Conservation (phyloP, 1,140 invertebrate genomes). For the Heterodera schachtii region DNA sequence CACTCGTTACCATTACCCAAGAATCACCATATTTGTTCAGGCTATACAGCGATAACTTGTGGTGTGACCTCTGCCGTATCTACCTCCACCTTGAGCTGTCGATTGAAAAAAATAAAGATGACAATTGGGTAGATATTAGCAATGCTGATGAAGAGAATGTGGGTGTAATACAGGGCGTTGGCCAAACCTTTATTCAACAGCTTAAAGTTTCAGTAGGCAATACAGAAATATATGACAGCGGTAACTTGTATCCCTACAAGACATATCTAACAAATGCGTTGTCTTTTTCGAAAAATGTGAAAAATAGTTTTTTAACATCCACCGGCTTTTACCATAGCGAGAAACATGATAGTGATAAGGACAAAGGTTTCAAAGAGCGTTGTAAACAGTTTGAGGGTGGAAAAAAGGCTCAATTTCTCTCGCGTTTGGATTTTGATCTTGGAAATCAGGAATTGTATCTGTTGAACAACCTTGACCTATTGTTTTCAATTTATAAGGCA, state of each 20-base stretch:
- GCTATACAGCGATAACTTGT: constrained; percentile 30
- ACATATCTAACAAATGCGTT: constrained; percentile 38
- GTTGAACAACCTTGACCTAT: constrained; percentile 35
- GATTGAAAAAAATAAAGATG: constrained; percentile 5
- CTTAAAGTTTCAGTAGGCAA: constrained; percentile 13
- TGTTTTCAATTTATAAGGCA: neutral
- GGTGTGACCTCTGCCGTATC: constrained; percentile 26
- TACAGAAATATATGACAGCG: constrained; percentile 35
- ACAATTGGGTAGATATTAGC: neutral
- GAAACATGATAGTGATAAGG: constrained; percentile 7
- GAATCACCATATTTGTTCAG: constrained; percentile 23
- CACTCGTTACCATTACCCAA: constrained; percentile 21
- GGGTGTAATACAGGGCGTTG: constrained; percentile 37
- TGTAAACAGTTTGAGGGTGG: neutral
- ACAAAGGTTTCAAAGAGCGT: constrained; percentile 29
- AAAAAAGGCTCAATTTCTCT: constrained; percentile 28
- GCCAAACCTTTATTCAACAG: constrained; percentile 43
- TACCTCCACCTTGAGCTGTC: constrained; percentile 37
- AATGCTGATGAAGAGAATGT: constrained; percentile 4
- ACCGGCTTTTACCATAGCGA: constrained; percentile 30
- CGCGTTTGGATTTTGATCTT: constrained; percentile 44
- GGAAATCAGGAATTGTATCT: constrained; percentile 37
- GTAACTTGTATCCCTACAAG: constrained; percentile 31
- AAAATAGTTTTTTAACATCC: constrained; percentile 24
- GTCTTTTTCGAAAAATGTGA: constrained; percentile 7